phyloP scores from a whole-genome alignment of 2,113 vertebrate genomes.

The Microtus oregoni region DNA sequence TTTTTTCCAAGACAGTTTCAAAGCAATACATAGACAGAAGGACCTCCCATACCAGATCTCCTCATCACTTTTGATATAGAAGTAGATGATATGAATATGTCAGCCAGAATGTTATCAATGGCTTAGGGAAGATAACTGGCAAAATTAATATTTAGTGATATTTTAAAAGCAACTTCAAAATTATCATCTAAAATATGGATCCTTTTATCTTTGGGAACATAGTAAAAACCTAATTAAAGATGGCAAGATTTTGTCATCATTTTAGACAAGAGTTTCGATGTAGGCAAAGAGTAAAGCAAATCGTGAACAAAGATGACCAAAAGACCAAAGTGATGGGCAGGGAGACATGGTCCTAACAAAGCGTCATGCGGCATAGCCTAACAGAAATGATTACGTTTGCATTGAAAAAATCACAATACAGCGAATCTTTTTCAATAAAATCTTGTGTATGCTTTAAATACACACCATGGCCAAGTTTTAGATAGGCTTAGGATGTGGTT shows the following conservation, averaged over 20 bases:
- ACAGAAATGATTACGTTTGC: not conserved
- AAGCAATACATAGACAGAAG: too few relatives aligned
- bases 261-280: not conserved
- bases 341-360: not conserved
- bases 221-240: constrained; percentile 32
- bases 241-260: not conserved
- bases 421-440: not conserved
- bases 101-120: constrained; percentile 70
- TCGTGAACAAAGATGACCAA: not conserved
- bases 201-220: constrained; percentile 28
- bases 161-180: constrained; percentile 51
- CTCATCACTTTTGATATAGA: constrained; percentile 71
- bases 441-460: not conserved
- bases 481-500: not conserved
- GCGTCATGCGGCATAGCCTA: not conserved
- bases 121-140: constrained; percentile 18
- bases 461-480: not conserved
- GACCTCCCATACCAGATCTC: constrained; percentile 41
- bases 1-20: too few relatives aligned
- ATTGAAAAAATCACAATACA: constrained; percentile 33
- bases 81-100: constrained; percentile 64
- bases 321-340: not conserved
- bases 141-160: constrained; percentile 62
- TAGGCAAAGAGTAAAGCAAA: constrained; percentile 43
- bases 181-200: constrained; percentile 37